phyloP scores from a whole-genome alignment of 2,797 vertebrate genomes.

The Graptemys geographica region DNA sequence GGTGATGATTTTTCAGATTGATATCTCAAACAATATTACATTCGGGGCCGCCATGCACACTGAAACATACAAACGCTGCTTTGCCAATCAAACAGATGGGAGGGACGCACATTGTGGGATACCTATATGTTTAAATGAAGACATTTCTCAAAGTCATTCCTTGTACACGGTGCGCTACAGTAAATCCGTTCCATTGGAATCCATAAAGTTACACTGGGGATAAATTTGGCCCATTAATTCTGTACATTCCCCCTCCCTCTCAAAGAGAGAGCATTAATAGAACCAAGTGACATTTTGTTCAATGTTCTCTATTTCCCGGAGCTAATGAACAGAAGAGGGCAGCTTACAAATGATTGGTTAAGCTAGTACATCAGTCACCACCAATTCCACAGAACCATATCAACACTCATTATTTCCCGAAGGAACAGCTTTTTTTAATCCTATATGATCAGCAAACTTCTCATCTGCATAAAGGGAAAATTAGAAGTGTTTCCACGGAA shows the following conservation, averaged over 20 bases:
- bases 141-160: neutral
- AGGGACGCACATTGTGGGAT: accelerated
- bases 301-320: neutral
- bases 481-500: neutral
- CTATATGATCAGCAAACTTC: neutral
- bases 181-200: neutral
- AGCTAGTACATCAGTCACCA: neutral
- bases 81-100: neutral
- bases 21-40: accelerated
- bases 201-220: accelerated
- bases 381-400: neutral
- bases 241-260: neutral
- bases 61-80: accelerated
- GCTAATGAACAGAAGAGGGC: neutral
- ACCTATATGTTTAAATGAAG: neutral
- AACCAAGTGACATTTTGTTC: neutral
- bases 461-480: neutral
- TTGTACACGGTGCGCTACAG: neutral
- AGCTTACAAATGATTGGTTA: neutral
- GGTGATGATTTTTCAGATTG: accelerated
- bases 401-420: neutral
- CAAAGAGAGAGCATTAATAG: neutral
- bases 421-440: neutral
- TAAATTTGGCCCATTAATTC: neutral
- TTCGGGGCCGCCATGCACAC: accelerated